Base-by-base conservation (phyloP, 2,797 vertebrate species). In the Ficedula albicollis region DNA sequence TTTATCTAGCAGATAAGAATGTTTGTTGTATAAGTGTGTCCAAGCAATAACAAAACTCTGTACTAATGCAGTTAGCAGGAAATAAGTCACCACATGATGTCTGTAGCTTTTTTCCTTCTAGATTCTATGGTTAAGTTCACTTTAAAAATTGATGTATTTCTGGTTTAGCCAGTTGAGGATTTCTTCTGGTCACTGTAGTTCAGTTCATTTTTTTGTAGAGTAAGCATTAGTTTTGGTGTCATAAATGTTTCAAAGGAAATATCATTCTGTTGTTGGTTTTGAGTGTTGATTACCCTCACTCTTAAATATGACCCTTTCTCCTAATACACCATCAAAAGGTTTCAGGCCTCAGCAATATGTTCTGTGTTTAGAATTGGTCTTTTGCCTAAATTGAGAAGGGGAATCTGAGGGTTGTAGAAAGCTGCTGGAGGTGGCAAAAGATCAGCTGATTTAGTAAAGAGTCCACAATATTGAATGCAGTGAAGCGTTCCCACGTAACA, bases 361-460 rank as follows among this genome's bases (percentile, higher is more conserved):
- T 93, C 76, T 78, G 48, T 78, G 29, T 91, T 93, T 94, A 93
- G 74, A 86, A 56, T 51, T 95, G 90, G 77, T 93, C 66, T 86
- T 86, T 41, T 86, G 93, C 94, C 85, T 48, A 9, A 76, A 30
- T 5, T 69, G 80, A 86, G 80, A 66, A 75, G 41, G 36, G 44
- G 18, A 87, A 25, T 77, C 52, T 90, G 38, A 63, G 74, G 49
- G 39, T 76, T 88, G 32, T 6, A 46, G 38, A 82, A 74, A 79
- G 78, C 64, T 67, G 48, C 64, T 90, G 83, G 67, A 87, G n/a
- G 67, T 84, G n/a, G 26, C 59, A 67, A 25, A 73, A 51, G 49
- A 69, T 88, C 87, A 73, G 69, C 48, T 88, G 79, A 76, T 91
- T 83, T 60, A 72, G 34, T 84, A 34, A 78, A 72, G 59, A 38